A percentile compares a stretch with the other conserved stretches of the same genome.
phyloP scores from a whole-genome alignment of 2,797 vertebrate genomes.

The Pogoniulus pusillus region DNA sequence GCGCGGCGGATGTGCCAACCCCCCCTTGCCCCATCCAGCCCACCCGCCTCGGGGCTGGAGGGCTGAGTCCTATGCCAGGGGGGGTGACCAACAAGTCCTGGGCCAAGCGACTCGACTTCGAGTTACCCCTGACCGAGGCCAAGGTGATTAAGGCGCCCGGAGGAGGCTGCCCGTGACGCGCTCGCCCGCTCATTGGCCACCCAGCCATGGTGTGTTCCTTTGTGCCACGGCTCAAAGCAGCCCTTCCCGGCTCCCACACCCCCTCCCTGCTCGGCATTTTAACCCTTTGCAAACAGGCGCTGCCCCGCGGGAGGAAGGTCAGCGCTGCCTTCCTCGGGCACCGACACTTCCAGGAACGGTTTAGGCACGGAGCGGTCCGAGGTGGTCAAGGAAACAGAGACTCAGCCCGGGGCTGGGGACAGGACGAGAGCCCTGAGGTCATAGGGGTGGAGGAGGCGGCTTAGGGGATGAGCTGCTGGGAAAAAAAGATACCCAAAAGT shows the following conservation, averaged over 20 bases:
- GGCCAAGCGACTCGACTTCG: not conserved
- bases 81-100: not conserved
- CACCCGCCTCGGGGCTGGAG: not conserved
- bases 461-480: not conserved
- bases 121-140: slow-evolving; percentile 63
- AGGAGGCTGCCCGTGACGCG: not conserved
- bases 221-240: not conserved
- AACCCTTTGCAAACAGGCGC: not conserved
- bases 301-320: not conserved
- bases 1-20: fast-evolving
- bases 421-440: fast-evolving
- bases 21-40: not conserved
- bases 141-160: not conserved
- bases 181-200: slow-evolving; percentile 70
- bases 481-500: not conserved
- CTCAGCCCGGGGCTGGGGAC: not conserved
- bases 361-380: fast-evolving
- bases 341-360: not conserved
- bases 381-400: not conserved
- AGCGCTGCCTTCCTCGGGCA: not conserved
- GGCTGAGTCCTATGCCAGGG: no score
- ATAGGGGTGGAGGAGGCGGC: not conserved
- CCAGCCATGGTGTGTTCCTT: slow-evolving; percentile 74
- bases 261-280: not conserved
- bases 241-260: not conserved